These are phyloP conservation scores for Ardeotis arabs DNA, from an alignment of 2,113 vertebrate species.

Conservation along the genomic window DNA sequence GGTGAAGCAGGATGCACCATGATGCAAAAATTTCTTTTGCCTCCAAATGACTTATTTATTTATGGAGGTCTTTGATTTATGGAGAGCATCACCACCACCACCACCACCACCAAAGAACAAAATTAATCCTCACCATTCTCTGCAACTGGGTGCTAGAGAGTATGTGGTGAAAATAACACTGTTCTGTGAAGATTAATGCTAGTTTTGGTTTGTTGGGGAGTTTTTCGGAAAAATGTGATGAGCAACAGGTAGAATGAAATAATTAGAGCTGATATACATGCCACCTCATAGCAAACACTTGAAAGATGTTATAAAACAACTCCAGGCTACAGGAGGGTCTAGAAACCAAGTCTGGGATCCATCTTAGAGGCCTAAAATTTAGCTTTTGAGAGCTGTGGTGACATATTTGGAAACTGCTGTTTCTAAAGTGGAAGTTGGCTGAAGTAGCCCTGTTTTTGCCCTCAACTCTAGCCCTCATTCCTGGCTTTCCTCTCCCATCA, in stretches of 20 bases:
- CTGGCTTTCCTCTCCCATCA: not conserved
- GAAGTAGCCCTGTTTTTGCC: not conserved
- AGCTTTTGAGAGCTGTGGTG: not conserved
- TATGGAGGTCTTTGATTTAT: not conserved
- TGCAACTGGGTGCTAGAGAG: not conserved
- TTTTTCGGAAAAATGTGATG: not conserved
- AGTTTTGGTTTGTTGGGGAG: not conserved
- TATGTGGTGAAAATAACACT: not conserved
- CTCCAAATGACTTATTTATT: not conserved
- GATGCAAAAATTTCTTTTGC: not conserved
- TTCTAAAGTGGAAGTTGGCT: not conserved
- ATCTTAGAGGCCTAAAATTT: not conserved
- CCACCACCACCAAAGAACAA: not conserved
- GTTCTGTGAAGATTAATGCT: not conserved
- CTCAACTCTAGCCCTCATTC: not conserved
- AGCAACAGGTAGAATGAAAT: not conserved
- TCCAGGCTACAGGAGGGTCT: not conserved
- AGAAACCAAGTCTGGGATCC: not conserved
- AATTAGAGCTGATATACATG: not conserved
- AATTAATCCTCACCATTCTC: not conserved
- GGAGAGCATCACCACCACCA: not conserved
- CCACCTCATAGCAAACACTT: not conserved
- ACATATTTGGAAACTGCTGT: not conserved
- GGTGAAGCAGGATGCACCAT: not conserved
- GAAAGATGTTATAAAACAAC: not conserved